A percentile compares a stretch with the other conserved stretches of the same genome.
Evolutionary conservation across 2,113 vertebrate genomes (phyloP).

Genomic region (Vanacampus margaritifer): DNA sequence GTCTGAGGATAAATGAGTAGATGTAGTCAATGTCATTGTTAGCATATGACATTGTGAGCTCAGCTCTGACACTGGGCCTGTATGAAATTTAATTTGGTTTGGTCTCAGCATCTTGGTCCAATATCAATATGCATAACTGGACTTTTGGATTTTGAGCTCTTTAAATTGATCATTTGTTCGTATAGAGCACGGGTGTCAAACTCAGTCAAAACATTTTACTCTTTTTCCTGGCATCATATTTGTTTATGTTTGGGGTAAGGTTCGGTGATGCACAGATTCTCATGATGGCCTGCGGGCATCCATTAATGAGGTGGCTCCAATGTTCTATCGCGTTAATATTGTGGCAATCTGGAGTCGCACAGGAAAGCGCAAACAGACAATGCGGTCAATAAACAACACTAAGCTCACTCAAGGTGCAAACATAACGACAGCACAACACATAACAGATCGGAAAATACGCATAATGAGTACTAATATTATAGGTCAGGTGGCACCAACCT

Average conservation of each 20-base stretch:
- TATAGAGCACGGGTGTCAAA: neutral
- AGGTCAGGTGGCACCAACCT: too few relatives aligned
- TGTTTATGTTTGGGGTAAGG: too few relatives aligned
- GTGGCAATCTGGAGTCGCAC: too few relatives aligned
- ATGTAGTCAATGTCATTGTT: conserved; percentile 1
- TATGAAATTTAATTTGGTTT: neutral
- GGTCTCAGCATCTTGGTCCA: neutral
- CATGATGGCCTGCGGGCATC: too few relatives aligned
- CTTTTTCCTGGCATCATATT: too few relatives aligned
- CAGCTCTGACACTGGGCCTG: neutral
- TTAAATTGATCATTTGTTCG: neutral
- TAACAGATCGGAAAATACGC: too few relatives aligned
- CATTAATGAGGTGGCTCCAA: too few relatives aligned
- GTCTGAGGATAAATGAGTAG: neutral
- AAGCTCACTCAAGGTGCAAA: neutral
- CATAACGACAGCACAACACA: neutral
- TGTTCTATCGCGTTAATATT: too few relatives aligned
- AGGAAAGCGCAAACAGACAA: neutral
- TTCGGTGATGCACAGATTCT: too few relatives aligned
- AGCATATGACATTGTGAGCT: neutral
- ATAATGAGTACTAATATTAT: too few relatives aligned
- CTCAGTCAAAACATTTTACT: neutral
- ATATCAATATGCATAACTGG: neutral
- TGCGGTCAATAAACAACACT: neutral
- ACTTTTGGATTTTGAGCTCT: neutral